Percentiles rank a stretch among this genome's conserved stretches.
Evolutionary conservation across 2,797 vertebrate species (phyloP).

Genomic region (Sphaeramia orbicularis): DNA sequence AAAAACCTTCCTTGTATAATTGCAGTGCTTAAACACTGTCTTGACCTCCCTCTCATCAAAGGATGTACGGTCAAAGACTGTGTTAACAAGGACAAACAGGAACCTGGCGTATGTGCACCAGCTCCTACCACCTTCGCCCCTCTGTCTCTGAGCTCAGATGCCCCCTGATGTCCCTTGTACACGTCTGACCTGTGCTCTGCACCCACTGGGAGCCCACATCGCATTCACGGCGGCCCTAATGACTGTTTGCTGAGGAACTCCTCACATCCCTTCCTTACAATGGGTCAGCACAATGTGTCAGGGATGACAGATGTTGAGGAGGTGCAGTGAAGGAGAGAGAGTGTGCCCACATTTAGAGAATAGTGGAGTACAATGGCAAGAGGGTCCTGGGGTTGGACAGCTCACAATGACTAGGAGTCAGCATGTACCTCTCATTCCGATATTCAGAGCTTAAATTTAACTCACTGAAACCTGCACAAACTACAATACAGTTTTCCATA

Average conservation of each 20-base stretch:
- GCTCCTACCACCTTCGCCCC: constrained; percentile 48
- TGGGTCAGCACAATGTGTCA: constrained; percentile 56
- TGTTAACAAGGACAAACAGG: constrained; percentile 42
- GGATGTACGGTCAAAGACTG: constrained; percentile 39
- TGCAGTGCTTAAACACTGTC: constrained; percentile 10
- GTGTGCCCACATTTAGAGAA: background rate
- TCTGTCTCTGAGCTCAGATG: constrained; percentile 5
- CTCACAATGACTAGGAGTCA: too few species aligned
- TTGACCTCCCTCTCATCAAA: constrained; percentile 43
- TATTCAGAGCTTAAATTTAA: too few species aligned
- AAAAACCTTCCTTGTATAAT: background rate
- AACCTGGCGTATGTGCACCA: constrained; percentile 29
- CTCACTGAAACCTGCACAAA: too few species aligned
- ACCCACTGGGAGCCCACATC: constrained; percentile 32
- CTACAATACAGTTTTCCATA: too few species aligned
- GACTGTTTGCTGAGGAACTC: constrained; percentile 50
- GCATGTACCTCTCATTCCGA: too few species aligned
- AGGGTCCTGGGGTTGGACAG: background rate
- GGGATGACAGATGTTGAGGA: constrained; percentile 45
- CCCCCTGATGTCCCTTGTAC: constrained; percentile 16
- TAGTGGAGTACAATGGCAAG: background rate
- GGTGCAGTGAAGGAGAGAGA: background rate
- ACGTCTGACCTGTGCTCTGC: constrained; percentile 36
- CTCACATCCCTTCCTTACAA: constrained; percentile 50
- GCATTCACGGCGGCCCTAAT: constrained; percentile 32